Evolutionary conservation across 2,797 vertebrate species (phyloP).

Genomic region (Enteromius thamalakanensis): DNA sequence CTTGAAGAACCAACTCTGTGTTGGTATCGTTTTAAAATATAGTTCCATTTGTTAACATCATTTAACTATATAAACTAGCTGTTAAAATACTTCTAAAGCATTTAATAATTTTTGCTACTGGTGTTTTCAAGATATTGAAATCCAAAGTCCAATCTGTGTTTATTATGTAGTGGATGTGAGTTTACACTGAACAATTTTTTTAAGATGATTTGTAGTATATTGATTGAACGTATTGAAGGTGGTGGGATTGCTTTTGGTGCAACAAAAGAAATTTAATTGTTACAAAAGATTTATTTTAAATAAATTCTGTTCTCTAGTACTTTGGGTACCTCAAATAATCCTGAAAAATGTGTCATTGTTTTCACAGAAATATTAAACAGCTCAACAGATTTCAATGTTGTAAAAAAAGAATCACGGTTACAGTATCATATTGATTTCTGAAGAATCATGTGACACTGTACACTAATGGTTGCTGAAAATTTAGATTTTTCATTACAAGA

Average conservation of each 20-base stretch:
- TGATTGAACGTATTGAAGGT: not conserved
- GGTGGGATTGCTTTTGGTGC: not conserved
- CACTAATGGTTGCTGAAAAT: not conserved
- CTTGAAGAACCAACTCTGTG: not conserved
- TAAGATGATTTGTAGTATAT: not conserved
- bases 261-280: not conserved
- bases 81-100: not conserved
- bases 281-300: not conserved
- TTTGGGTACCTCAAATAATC: not conserved
- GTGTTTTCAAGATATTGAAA: no score
- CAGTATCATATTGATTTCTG: not conserved
- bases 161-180: not conserved
- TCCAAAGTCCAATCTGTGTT: not conserved
- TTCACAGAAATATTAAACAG: not conserved
- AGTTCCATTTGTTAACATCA: not conserved
- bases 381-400: not conserved
- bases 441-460: not conserved
- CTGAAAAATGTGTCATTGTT: not conserved
- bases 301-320: not conserved
- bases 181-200: no score
- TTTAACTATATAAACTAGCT: not conserved
- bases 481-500: not conserved
- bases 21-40: not conserved
- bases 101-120: not conserved
- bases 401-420: not conserved